phyloP scores from a whole-genome alignment of 2,888 invertebrate species.

The Trachelus iudaicus region DNA sequence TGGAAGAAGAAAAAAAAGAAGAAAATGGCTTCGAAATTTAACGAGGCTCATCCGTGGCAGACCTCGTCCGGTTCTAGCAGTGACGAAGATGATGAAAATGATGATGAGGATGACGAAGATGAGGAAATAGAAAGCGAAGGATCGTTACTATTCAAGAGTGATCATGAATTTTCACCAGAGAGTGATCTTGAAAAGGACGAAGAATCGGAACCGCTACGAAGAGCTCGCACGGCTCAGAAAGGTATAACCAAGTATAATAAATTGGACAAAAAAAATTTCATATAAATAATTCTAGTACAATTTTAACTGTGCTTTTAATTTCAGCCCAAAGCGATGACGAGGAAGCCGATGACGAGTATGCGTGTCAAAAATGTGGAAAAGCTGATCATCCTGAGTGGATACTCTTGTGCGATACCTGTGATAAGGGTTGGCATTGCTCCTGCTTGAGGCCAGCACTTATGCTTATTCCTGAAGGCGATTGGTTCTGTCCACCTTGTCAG shows the following conservation, averaged over 20 bases:
- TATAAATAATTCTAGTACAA: constrained; percentile 4
- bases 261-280: background rate
- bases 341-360: constrained; percentile 73
- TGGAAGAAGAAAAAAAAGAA: constrained; percentile 63
- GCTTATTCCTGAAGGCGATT: constrained; percentile 96
- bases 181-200: constrained; percentile 83
- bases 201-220: constrained; percentile 78
- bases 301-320: constrained; percentile 7
- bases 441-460: constrained; percentile 93
- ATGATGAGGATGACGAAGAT: constrained; percentile 66
- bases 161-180: constrained; percentile 94
- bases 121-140: constrained; percentile 65
- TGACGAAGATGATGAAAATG: constrained; percentile 61
- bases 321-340: constrained; percentile 53
- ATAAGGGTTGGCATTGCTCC: constrained; percentile 97
- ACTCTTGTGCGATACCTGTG: constrained; percentile 93
- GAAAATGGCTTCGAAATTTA: constrained; percentile 62
- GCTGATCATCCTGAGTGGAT: constrained; percentile 98
- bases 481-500: constrained; percentile 98
- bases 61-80: constrained; percentile 70
- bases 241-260: constrained; percentile 61
- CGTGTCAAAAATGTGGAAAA: constrained; percentile 91
- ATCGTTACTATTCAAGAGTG: constrained; percentile 75
- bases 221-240: constrained; percentile 88
- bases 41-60: constrained; percentile 71